A percentile compares a stretch with the other conserved stretches of the same genome.
phyloP scores from a whole-genome alignment of 2,888 invertebrate genomes.

The Cremastinae sp. region DNA sequence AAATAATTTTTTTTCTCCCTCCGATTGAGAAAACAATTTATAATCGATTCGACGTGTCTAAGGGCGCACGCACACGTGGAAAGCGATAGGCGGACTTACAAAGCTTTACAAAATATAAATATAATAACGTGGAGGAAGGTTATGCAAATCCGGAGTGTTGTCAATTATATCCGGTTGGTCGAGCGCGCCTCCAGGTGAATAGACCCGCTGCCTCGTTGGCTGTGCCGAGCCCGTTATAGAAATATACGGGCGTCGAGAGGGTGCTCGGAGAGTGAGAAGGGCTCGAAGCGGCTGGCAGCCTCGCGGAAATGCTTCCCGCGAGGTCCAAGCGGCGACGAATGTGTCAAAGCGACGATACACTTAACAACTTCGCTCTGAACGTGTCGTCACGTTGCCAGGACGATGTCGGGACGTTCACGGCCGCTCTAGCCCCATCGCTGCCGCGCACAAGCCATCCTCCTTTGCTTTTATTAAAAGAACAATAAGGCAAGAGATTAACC shows the following conservation, averaged over 20 bases:
- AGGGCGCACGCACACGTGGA: too few relatives aligned
- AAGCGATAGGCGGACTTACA: background rate
- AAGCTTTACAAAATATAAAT: conserved; percentile 4
- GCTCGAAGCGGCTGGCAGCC: too few relatives aligned
- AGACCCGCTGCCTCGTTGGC: conserved; percentile 60
- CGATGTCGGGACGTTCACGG: background rate
- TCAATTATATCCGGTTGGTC: conserved; percentile 66
- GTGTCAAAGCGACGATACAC: too few relatives aligned
- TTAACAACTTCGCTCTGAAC: too few relatives aligned
- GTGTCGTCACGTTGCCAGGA: too few relatives aligned
- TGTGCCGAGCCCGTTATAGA: conserved; percentile 47
- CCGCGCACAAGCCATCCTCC: conserved; percentile 14
- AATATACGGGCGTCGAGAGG: conserved; percentile 12
- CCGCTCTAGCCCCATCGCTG: conserved; percentile 21
- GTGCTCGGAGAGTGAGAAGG: background rate
- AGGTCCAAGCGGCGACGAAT: too few relatives aligned
- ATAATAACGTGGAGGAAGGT: conserved; percentile 27
- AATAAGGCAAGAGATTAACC: conserved; percentile 58
- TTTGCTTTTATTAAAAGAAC: conserved; percentile 65
- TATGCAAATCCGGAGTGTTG: conserved; percentile 59
- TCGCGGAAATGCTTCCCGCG: too few relatives aligned
- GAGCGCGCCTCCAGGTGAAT: conserved; percentile 67
- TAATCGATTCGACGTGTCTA: background rate
- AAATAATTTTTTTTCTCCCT: background rate
- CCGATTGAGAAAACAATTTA: background rate